These are phyloP conservation scores for Schizopygopsis malacanthus DNA, from an alignment of 2,797 vertebrate species.

Conservation along the genomic window DNA sequence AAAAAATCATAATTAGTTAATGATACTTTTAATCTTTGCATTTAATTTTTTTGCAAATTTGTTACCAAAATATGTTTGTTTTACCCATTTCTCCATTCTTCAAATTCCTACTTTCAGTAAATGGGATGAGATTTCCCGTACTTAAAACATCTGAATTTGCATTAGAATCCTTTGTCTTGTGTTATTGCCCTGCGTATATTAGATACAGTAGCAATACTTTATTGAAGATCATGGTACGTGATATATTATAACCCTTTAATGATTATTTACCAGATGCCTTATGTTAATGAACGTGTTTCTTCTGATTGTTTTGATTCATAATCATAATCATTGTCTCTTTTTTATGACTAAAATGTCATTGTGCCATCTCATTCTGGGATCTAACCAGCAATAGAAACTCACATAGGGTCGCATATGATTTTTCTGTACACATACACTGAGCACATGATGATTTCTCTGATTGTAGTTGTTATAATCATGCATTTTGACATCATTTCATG, in stretches of 20 bases:
- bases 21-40: background rate
- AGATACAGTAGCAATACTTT: constrained; percentile 46
- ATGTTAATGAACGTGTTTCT: constrained; percentile 49
- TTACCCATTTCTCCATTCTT: background rate
- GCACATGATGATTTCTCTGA: constrained; percentile 48
- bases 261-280: constrained; percentile 56
- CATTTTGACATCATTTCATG: constrained; percentile 57
- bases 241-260: constrained; percentile 63
- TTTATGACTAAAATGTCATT: constrained; percentile 39
- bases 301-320: constrained; percentile 44
- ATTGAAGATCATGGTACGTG: constrained; percentile 54
- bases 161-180: constrained; percentile 33
- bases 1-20: background rate
- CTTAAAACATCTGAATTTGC: constrained; percentile 22
- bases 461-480: constrained; percentile 61
- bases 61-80: background rate
- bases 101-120: background rate
- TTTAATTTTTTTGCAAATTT: background rate
- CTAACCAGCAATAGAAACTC: constrained; percentile 51
- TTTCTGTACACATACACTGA: constrained; percentile 26
- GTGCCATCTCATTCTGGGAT: constrained; percentile 61
- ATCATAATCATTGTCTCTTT: constrained; percentile 44
- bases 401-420: constrained; percentile 26
- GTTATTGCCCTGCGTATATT: constrained; percentile 34
- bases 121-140: background rate